Conservation (phyloP, 2,797 vertebrate species). For the Parauchenoglanis ngamensis region DNA sequence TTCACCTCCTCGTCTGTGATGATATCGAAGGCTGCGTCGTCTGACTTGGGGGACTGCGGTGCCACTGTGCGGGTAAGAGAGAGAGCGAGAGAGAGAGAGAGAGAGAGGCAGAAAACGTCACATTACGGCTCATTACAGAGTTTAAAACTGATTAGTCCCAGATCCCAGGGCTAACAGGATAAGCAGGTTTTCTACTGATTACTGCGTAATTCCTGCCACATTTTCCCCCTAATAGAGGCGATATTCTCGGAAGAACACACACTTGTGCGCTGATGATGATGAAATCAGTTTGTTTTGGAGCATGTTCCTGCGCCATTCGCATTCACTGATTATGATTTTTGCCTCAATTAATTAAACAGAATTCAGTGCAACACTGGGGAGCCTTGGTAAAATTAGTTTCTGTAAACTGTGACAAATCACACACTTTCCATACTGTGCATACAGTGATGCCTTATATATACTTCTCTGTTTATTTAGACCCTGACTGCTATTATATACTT, state of each 20-base stretch:
- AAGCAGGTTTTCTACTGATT: not conserved
- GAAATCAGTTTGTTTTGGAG: not conserved
- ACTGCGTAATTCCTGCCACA: conserved; percentile 5
- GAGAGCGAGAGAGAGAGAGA: not conserved
- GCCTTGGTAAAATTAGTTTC: not conserved
- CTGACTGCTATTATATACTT: not conserved
- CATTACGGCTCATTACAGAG: not conserved
- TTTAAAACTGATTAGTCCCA: conserved; percentile 8
- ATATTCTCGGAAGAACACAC: not conserved
- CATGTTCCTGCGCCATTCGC: not conserved
- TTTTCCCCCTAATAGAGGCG: not conserved
- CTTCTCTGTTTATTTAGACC: not conserved
- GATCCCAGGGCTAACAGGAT: not conserved
- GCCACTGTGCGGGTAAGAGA: conserved; percentile 58
- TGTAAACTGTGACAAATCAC: not conserved
- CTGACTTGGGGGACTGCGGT: conserved; percentile 68
- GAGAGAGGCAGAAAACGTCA: conserved; percentile 27
- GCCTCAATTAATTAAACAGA: not conserved
- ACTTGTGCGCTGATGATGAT: not conserved
- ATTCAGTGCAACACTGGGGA: not conserved
- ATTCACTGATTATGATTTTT: not conserved
- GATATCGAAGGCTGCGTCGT: conserved; percentile 89
- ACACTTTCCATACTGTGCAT: not conserved
- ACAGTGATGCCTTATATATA: not conserved
- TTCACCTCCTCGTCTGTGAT: conserved; percentile 95